phyloP scores from a whole-genome alignment of 2,797 vertebrate genomes.

The Austrolebias charrua region DNA sequence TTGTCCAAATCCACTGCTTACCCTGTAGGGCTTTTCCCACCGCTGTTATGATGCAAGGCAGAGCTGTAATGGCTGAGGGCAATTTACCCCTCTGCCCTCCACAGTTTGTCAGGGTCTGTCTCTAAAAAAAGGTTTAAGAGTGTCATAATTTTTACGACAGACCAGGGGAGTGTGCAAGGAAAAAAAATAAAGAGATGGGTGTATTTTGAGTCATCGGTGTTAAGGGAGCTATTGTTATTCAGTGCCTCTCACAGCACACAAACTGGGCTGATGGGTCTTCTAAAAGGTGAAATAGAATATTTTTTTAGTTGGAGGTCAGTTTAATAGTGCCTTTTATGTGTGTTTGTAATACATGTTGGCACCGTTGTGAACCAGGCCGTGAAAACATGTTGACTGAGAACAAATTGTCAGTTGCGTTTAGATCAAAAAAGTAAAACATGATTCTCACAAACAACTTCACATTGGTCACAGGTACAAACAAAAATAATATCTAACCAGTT shows the following conservation, averaged over 20 bases:
- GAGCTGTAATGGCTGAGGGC: slow-evolving; percentile 68
- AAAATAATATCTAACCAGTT: slow-evolving; percentile 24
- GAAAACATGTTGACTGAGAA: slow-evolving; percentile 44
- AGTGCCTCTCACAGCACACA: background rate
- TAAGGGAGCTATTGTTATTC: slow-evolving; percentile 27
- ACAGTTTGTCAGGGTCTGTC: slow-evolving; percentile 64
- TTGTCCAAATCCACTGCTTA: slow-evolving; percentile 27
- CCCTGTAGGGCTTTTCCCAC: slow-evolving; percentile 27
- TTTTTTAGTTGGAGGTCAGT: slow-evolving; percentile 41
- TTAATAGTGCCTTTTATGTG: slow-evolving; percentile 33
- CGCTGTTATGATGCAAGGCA: slow-evolving; percentile 47
- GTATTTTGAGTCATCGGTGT: slow-evolving; percentile 16
- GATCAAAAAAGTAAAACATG: slow-evolving; percentile 21
- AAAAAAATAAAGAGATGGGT: slow-evolving; percentile 1
- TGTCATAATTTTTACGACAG: slow-evolving; percentile 62
- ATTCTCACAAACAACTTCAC: slow-evolving; percentile 22
- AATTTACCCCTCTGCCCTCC: slow-evolving; percentile 43
- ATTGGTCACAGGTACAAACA: slow-evolving; percentile 16
- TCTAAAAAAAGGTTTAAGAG: slow-evolving; percentile 38
- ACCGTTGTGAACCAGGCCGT: slow-evolving; percentile 36
- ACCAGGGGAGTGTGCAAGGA: slow-evolving; percentile 25
- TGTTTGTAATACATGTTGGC: slow-evolving; percentile 26
- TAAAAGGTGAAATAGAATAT: slow-evolving; percentile 37
- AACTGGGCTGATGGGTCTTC: slow-evolving; percentile 20
- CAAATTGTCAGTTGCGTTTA: slow-evolving; percentile 42